phyloP scores from a whole-genome alignment of 2,888 invertebrate genomes.

The Protophormia terraenovae region DNA sequence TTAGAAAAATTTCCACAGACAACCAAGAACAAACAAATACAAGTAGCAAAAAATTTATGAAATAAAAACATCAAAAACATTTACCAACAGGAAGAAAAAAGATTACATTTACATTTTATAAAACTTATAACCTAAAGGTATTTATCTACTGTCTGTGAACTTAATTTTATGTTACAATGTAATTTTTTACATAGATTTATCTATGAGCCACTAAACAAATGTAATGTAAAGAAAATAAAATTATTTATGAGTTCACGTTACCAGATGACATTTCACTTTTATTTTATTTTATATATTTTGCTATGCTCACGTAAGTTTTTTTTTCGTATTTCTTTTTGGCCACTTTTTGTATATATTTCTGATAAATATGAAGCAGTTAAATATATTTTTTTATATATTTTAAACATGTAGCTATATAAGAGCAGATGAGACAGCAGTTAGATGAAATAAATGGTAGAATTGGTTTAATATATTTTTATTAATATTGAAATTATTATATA shows the following conservation, averaged over 20 bases:
- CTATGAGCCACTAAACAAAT: slow-evolving; percentile 6
- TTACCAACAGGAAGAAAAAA: too few species aligned
- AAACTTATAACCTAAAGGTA: too few species aligned
- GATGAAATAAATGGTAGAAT: too few species aligned
- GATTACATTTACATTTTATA: too few species aligned
- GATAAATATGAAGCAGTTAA: neutral
- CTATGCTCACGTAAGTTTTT: neutral
- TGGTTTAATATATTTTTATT: too few species aligned
- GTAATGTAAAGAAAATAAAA: slow-evolving; percentile 9
- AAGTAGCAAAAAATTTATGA: too few species aligned
- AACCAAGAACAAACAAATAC: too few species aligned
- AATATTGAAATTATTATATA: too few species aligned
- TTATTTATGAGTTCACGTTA: slow-evolving; percentile 26
- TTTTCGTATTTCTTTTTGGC: neutral
- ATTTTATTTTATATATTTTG: neutral
- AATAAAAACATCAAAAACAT: too few species aligned
- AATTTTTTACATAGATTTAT: neutral
- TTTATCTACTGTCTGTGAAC: neutral
- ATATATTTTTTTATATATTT: too few species aligned
- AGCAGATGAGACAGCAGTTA: neutral
- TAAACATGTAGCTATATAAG: too few species aligned
- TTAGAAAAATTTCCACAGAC: too few species aligned
- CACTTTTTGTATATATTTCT: neutral
- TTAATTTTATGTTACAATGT: neutral
- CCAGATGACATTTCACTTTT: slow-evolving; percentile 31